Base-by-base conservation (phyloP, 1,140 invertebrate species). In the Meloidogyne chitwoodi region DNA sequence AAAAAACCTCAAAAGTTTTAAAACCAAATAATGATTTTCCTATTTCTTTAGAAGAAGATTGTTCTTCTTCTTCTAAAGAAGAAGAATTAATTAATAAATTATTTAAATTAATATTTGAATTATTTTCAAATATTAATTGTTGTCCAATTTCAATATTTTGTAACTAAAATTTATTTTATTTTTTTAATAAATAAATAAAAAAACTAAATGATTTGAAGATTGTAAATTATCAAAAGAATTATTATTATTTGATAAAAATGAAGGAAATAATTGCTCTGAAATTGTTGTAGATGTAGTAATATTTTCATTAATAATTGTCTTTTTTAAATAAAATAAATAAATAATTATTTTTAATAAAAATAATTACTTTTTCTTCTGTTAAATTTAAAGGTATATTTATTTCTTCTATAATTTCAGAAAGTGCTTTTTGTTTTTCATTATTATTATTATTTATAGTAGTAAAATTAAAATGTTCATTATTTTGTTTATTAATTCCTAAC, bases 401-500 rank as follows among this genome's bases (percentile, higher is more conserved):
- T 56, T 56, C 5, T n/a, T n/a, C 6, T n/a, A n/a, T 56, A n/a
- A 56, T n/a, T 56, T 56, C 48, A 8, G 5, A n/a, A 16, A 48
- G 16, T 48, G 44, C 14, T 48, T 48, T 48, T 56, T 56, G 48
- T 56, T n/a, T n/a, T n/a, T 56, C 5, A 8, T 56, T 56, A 6
- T 56, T 22, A n/a, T 19, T 56, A n/a, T 56, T 56, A 48, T 31
- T 31, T 3, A 3, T 31, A 31, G 2, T 31, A 31, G 2, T 31
- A 3, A 31, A 31, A 31, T 31, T 31, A 31, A 19, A 19, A 48
- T 48, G 16, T n/a, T 48, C 44, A 48, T 56, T 19, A n/a, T 56
- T 56, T 22, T 56, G 48, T 56, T 44, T 38, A 29, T 14, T 27
- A 65, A 75, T 12, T 3, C 27, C 66, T 81, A 38, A 56, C 61